Evolutionary conservation across 2,888 invertebrate species (phyloP).

Genomic region (Theodoxus fluviatilis): DNA sequence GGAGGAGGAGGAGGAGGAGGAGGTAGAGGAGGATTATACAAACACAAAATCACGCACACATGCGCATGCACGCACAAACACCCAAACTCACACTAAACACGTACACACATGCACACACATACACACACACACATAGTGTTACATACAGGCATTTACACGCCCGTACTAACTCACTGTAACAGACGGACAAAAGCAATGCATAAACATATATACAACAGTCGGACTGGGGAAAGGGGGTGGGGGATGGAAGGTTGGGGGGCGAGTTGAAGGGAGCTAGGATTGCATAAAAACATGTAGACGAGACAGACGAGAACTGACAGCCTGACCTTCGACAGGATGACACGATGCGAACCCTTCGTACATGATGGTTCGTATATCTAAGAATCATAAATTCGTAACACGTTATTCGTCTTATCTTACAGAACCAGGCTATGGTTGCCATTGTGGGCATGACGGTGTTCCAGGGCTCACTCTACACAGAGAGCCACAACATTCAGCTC

Average conservation of each 20-base stretch:
- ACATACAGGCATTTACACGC: no score
- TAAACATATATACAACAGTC: no score
- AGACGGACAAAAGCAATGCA: no score
- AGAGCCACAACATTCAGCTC: constrained; percentile 47
- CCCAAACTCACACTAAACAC: no score
- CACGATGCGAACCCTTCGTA: not conserved
- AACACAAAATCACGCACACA: no score
- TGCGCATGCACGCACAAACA: no score
- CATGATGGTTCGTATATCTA: not conserved
- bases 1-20: no score
- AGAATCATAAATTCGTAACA: not conserved
- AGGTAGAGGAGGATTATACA: no score
- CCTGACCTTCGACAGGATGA: not conserved
- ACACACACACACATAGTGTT: no score
- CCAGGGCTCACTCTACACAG: constrained; percentile 53
- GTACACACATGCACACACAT: no score
- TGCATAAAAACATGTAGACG: not conserved
- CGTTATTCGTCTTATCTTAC: constrained; percentile 27
- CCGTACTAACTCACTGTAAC: no score
- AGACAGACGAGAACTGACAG: not conserved
- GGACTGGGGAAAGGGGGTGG: not conserved
- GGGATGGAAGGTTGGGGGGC: not conserved
- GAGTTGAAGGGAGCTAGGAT: not conserved
- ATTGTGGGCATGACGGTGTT: constrained; percentile 56
- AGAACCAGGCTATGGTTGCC: constrained; percentile 60